Evolutionary conservation across 2,888 invertebrate genomes (phyloP), one percentile per base, ranked within the genome.

Genomic region (Hypercompe scribonia): DNA sequence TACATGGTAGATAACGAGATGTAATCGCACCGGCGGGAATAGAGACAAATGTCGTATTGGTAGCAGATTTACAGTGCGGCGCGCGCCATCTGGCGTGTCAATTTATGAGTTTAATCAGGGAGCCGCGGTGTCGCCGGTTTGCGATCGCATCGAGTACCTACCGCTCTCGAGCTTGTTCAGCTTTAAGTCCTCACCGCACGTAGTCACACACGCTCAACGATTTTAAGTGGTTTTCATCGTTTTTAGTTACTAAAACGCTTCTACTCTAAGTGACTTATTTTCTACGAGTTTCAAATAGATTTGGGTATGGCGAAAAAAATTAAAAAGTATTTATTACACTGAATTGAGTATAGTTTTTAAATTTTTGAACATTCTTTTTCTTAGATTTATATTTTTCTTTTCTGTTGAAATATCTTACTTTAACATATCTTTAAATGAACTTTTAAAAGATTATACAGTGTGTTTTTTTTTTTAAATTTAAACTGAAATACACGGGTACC

Each of bases 101-200:
- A 95, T 95, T 95, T 95, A 95, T 94, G 94, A 93, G 90, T 94
- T 95, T 95, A 95, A 95, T 95, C 94, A 94, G 92, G 86, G 84
- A 82, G 80, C 80, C 81, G 76, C 80, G 79, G 78, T 81, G 82
- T 81, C 81, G 78, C 77, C 78, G 84, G 79, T 85, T 84, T 79
- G 80, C 75, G 81, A 79, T 83, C 83, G 79, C 76, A 79, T 73
- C 76, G 83, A 74, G 76, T 54, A 54, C 50, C 50, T n/a, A 80
- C 75, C 78, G 81, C 78, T 75, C 71, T 64, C 77, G 71, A 74
- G 78, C 78, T 81, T 78, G 78, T 83, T 84, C 78, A 72, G 77
- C 72, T 82, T 78, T 66, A n/a, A 68, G n/a, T 68, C 73, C 75
- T 76, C 66, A 66, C 81, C 80, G 75, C 73, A 77, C 68, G 72